Percentiles rank a stretch among this genome's conserved stretches.
Evolutionary conservation across 2,113 vertebrate species (phyloP).

Genomic region (Perca flavescens): DNA sequence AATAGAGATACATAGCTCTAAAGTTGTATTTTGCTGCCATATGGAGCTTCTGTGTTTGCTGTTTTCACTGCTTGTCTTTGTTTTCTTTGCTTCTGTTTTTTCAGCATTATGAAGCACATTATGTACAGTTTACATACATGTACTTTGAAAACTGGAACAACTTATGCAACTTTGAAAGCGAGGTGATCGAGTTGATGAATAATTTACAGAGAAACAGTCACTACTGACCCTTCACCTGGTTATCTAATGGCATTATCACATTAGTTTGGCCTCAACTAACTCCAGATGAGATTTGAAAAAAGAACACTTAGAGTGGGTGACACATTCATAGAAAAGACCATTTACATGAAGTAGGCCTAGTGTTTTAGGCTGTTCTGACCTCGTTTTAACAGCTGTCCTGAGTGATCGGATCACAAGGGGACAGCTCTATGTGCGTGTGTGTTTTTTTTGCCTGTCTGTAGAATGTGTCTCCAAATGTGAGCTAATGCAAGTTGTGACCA

Average conservation of each 20-base stretch:
- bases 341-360: background rate
- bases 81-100: constrained; percentile 4
- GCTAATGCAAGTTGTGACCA: too few relatives aligned
- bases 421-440: too few relatives aligned
- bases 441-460: too few relatives aligned
- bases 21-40: background rate
- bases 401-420: too few relatives aligned
- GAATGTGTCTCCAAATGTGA: too few relatives aligned
- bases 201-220: constrained; percentile 15
- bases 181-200: constrained; percentile 6
- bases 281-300: background rate
- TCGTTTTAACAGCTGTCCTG: too few relatives aligned
- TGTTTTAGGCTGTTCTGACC: background rate
- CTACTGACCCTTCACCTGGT: constrained; percentile 12
- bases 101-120: background rate
- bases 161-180: background rate
- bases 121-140: background rate
- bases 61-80: background rate
- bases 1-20: background rate
- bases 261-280: background rate
- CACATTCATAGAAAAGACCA: background rate
- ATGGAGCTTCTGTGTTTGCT: background rate
- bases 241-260: constrained; percentile 4
- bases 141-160: background rate
- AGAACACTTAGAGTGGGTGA: background rate